Evolutionary conservation across 2,113 vertebrate species (phyloP), one percentile per base, ranked within the genome.

Genomic region (Halcyon malimbica): DNA sequence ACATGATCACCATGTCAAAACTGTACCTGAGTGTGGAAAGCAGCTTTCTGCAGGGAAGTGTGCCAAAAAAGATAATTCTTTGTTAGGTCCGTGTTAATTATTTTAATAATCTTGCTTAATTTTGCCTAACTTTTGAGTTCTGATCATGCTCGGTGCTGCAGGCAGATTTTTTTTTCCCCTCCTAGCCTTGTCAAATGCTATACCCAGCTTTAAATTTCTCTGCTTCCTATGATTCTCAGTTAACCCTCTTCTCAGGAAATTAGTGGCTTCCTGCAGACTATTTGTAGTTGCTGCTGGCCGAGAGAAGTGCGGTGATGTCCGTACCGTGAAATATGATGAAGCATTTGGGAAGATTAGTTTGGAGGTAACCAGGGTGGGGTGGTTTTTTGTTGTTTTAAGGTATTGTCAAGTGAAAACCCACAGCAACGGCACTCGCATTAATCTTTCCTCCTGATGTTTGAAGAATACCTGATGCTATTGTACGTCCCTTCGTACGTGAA

Each of bases 221-320:
- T 0, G 0, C 93, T 94, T 94, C 92, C 96, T 91, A 89, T 92
- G 89, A 79, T 93, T 95, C 90, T 93, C 12, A 0, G 76, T 92
- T 93, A 79, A 92, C 68, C 35, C 83, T 76, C 41, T 92, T 53
- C 68, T 82, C 96, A 96, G 95, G 95, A 96, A 96, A 90, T 82
- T 10, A 0, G 89, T 95, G 90, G 89, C 94, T 96, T 96, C 95
- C 96, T 95, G 95, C 44, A 26, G 69, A 65, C 74, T 96, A 76
- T 85, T 96, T 96, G 48, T 85, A 91, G 90, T 41, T 71, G 46
- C 79, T 92, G 59, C 75, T 71, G 77, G 48, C 74, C 0, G 1
- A n/a, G 60, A 86, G 74, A 57, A 92, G 44, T 1, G 3, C 78
- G 89, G 42, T 94, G 80, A 44, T 92, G 80, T 78, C 92, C 75